Percentiles rank a stretch among this genome's conserved stretches.
Evolutionary conservation across 92 coral and sea anemone genomes (phyloP).

Genomic region (Hydrozoanthus gracilis): DNA sequence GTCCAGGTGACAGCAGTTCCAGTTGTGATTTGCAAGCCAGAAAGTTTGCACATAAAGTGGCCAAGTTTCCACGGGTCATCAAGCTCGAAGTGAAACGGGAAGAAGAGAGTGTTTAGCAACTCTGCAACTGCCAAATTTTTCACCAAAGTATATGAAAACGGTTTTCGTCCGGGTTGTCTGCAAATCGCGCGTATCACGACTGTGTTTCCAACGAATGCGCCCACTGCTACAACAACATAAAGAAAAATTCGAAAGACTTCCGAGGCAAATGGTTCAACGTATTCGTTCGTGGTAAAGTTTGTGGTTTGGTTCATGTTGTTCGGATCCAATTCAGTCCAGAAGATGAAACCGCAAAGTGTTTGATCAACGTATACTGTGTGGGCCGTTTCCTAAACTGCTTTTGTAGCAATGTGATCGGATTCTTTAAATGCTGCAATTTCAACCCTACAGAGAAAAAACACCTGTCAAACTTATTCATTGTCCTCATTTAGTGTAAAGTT

Average conservation of each 20-base stretch:
- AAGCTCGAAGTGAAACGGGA: conserved; percentile 9
- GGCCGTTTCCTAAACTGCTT: too few species aligned
- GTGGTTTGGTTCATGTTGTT: background rate
- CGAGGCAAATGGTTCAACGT: background rate
- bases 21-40: conserved; percentile 2
- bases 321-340: too few species aligned
- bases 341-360: too few species aligned
- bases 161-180: conserved; percentile 10
- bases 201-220: background rate
- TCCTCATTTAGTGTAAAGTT: too few species aligned
- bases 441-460: too few species aligned
- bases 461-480: too few species aligned
- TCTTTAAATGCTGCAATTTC: too few species aligned
- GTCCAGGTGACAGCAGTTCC: conserved; percentile 12
- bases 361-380: too few species aligned
- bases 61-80: conserved; percentile 12
- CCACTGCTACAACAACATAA: conserved; percentile 1
- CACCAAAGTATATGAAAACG: background rate
- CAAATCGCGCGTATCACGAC: background rate
- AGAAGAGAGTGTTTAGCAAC: conserved; percentile 1
- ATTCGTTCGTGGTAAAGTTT: background rate
- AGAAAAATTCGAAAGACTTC: conserved; percentile 5
- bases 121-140: conserved; percentile 13
- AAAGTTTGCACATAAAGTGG: conserved; percentile 11
- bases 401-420: too few species aligned